phyloP scores from a whole-genome alignment of 2,797 vertebrate species.

The Cephalopachus bancanus region DNA sequence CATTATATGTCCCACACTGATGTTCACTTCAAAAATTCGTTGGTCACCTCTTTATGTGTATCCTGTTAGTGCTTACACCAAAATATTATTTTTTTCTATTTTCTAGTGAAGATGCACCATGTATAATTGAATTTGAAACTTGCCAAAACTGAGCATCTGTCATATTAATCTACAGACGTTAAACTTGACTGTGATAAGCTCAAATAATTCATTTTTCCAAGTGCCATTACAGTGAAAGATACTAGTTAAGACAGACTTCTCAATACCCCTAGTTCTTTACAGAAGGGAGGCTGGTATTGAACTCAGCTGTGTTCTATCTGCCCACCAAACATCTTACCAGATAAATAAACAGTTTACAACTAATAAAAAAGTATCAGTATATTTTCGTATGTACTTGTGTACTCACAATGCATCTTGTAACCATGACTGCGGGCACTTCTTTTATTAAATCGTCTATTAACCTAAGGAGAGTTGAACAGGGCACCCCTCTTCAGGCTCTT shows the following conservation, averaged over 20 bases:
- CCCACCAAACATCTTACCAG: not conserved
- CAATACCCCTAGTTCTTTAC: not conserved
- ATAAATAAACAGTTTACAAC: not conserved
- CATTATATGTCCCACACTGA: rapidly evolving
- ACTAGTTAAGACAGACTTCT: not conserved
- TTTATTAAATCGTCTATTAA: not conserved
- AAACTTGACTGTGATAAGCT: not conserved
- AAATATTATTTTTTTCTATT: not conserved
- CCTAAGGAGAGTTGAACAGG: not conserved
- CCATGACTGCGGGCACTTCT: not conserved
- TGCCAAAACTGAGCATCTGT: not conserved
- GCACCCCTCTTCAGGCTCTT: not conserved
- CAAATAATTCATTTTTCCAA: not conserved
- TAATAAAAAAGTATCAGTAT: not conserved
- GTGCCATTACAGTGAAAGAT: not conserved
- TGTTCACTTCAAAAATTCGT: not conserved
- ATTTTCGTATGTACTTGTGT: not conserved
- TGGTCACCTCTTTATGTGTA: not conserved
- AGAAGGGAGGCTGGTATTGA: not conserved
- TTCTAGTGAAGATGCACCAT: not conserved
- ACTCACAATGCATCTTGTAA: not conserved
- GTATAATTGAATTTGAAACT: not conserved
- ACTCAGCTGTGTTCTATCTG: not conserved
- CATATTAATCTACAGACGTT: not conserved
- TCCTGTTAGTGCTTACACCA: not conserved